Conservation (phyloP, 2,113 vertebrate genomes). For the Podilymbus podiceps region DNA sequence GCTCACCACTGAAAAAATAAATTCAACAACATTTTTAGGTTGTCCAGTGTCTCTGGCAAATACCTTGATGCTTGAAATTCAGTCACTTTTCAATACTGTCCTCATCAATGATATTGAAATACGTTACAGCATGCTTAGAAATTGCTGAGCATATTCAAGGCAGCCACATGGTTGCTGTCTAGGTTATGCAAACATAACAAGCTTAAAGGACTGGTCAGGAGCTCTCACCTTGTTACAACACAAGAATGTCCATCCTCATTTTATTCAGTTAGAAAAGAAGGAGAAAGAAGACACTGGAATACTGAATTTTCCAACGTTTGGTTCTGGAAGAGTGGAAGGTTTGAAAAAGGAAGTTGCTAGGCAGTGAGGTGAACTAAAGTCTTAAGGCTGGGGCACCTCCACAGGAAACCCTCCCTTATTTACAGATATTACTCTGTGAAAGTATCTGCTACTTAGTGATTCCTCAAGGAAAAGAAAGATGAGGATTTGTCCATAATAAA, state of each 20-base stretch:
- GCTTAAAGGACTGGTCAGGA: not conserved
- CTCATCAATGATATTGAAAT: not conserved
- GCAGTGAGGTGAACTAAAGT: not conserved
- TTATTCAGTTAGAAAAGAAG: not conserved
- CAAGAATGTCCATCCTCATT: not conserved
- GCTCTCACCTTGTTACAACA: not conserved
- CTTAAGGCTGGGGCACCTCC: not conserved
- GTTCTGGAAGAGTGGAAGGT: not conserved
- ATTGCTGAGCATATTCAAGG: not conserved
- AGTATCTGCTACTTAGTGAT: not conserved
- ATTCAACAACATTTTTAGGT: not conserved
- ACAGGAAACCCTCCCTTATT: not conserved
- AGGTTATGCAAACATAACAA: not conserved
- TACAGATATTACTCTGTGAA: not conserved
- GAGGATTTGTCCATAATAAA: not conserved
- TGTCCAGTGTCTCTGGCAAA: not conserved
- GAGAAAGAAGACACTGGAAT: not conserved
- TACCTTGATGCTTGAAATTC: not conserved
- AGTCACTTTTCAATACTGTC: not conserved
- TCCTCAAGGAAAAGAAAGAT: not conserved
- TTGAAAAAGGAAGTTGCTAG: not conserved
- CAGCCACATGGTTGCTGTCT: not conserved
- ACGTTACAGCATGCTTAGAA: not conserved
- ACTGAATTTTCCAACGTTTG: not conserved
- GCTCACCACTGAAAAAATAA: not conserved